These are phyloP conservation scores for Phasia obesa DNA, from an alignment of 2,888 invertebrate species.

Conservation along the genomic window DNA sequence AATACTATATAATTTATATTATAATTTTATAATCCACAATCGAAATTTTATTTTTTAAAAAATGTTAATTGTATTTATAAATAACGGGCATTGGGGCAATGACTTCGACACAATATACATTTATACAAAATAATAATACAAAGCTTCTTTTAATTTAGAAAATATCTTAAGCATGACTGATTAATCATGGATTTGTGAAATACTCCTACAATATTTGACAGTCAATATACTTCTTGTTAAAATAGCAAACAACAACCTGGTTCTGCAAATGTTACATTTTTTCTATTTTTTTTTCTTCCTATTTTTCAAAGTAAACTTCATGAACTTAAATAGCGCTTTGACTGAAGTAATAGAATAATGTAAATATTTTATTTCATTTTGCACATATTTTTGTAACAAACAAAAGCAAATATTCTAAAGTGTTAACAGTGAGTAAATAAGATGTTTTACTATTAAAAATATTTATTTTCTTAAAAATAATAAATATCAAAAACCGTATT, in stretches of 20 bases:
- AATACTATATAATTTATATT: too few species aligned
- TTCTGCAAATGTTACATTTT: neutral
- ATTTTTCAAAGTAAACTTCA: constrained; percentile 11
- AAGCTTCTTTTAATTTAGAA: too few species aligned
- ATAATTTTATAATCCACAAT: too few species aligned
- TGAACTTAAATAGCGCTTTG: neutral
- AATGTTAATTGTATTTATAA: too few species aligned
- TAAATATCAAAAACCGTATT: neutral
- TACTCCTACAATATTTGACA: constrained; percentile 8
- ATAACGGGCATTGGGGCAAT: too few species aligned
- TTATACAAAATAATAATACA: too few species aligned
- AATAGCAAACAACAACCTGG: neutral
- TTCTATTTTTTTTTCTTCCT: neutral
- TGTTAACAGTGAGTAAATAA: constrained; percentile 18
- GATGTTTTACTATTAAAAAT: neutral
- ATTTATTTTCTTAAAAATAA: constrained; percentile 4
- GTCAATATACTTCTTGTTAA: constrained; percentile 23
- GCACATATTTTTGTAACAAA: constrained; percentile 13
- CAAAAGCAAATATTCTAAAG: constrained; percentile 48
- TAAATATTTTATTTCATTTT: constrained; percentile 43
- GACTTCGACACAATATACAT: too few species aligned
- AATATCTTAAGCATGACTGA: too few species aligned
- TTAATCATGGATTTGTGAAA: neutral
- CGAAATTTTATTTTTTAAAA: too few species aligned
- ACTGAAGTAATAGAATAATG: constrained; percentile 3